These are phyloP conservation scores for Tanytarsus gracilentus DNA, from an alignment of 2,888 invertebrate genomes.

Conservation along the genomic window DNA sequence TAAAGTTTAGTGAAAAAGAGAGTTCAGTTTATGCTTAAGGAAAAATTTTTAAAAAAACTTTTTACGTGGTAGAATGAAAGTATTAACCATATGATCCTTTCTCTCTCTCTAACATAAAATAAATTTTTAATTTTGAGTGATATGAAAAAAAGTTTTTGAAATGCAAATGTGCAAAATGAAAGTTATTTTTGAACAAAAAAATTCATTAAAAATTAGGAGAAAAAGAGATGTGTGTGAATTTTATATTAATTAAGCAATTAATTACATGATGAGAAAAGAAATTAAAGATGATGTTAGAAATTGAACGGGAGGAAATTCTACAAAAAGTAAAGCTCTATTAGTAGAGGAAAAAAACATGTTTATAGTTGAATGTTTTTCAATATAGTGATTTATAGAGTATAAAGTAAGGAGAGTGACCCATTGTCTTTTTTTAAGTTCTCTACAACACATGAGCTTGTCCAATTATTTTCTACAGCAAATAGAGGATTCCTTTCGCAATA, in stretches of 20 bases:
- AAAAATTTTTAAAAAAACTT: no score
- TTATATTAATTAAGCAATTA: neutral
- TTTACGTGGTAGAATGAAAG: no score
- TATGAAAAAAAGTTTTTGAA: no score
- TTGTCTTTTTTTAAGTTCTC: neutral
- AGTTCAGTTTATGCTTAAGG: no score
- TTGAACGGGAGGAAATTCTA: neutral
- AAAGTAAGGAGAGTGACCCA: neutral
- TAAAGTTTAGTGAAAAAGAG: no score
- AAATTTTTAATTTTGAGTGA: no score
- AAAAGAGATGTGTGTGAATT: neutral
- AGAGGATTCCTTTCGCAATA: neutral
- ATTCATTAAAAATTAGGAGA: no score
- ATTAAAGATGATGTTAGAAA: neutral
- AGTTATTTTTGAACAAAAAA: no score
- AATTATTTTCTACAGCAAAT: neutral
- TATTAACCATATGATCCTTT: no score
- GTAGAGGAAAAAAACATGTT: neutral
- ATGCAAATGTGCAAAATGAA: no score
- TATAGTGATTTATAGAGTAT: neutral
- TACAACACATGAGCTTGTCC: constrained; percentile 3
- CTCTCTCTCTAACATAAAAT: no score
- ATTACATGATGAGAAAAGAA: no score
- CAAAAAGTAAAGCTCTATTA: neutral
- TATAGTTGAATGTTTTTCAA: neutral